Evolutionary conservation across 23 tunicate species (phyloP), one percentile per base, ranked within the genome.

Genomic region (Trididemnum nubilum): DNA sequence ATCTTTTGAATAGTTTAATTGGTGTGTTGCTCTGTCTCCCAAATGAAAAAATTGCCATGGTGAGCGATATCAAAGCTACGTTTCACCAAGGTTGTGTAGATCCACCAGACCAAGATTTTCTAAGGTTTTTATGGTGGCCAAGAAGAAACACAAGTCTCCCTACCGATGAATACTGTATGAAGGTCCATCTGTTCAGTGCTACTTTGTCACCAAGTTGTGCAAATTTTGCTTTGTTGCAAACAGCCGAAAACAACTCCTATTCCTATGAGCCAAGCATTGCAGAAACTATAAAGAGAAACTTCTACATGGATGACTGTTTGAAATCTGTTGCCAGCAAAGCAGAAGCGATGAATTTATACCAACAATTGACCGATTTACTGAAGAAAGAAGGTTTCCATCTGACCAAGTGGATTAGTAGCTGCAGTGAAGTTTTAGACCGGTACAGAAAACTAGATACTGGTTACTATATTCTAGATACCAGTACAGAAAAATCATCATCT

Each of bases 221-320:
- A 22, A 61, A 61, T 61, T 61, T 12, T n/a, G 22, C 25, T 61
- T 61, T 61, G n/a, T 26, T 22, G 18, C 5, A 61, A n/a, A 61
- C 67, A 22, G 67, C 67, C 22, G 26, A n/a, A 61, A n/a, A 61
- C 67, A 61, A 61, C 67, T 4, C 3, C 5, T 15, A 22, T 4
- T 12, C 3, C 26, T 61, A 21, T n/a, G 26, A 22, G 3, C 28
- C 22, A 12, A 15, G 5, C 26, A 26, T 61, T 21, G 5, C 26
- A 21, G 29, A n/a, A 15, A 12, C 67, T 21, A 26, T 61, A 12
- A 21, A 21, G 29, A 61, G 26, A 61, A 49, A 61, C 29, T 61
- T 61, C n/a, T 61, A 61, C 67, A 26, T 61, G 26, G 67, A 61
- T 24, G 67, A 61, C 67, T 61, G 67, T 61, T 61, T 61, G 67